Percentiles rank a stretch among this genome's conserved stretches.
These are phyloP conservation scores for Zootoca vivipara DNA, from an alignment of 2,113 vertebrate genomes.

Conservation along the genomic window DNA sequence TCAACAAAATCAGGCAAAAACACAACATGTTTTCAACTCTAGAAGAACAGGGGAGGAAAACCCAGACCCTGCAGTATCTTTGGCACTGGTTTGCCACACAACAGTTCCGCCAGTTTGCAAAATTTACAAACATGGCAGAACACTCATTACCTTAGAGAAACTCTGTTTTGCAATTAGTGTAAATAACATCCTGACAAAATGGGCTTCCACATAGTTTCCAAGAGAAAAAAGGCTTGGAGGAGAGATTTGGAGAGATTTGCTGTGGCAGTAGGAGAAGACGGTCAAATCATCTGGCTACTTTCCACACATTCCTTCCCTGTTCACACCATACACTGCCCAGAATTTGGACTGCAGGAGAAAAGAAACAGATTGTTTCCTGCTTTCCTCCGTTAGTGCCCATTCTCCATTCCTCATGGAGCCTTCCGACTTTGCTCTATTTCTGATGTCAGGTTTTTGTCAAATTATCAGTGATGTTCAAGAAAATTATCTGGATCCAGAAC, in stretches of 20 bases:
- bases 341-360: constrained; percentile 13
- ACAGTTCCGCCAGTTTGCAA: neutral
- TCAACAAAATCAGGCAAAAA: neutral
- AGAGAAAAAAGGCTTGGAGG: neutral
- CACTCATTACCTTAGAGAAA: constrained; percentile 2
- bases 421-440: neutral
- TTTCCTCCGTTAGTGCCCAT: neutral
- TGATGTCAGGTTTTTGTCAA: neutral
- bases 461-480: neutral
- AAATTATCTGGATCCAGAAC: neutral
- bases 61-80: neutral
- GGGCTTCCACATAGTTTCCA: neutral
- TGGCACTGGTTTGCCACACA: neutral
- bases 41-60: neutral
- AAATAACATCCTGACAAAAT: constrained; percentile 26
- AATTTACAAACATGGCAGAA: neutral
- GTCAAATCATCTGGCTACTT: neutral
- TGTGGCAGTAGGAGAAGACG: neutral
- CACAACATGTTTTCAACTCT: neutral
- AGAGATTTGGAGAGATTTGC: constrained; percentile 1
- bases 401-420: neutral
- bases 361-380: neutral
- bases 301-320: neutral
- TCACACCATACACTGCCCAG: neutral
- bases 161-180: neutral